These are phyloP conservation scores for Agapostemon virescens DNA, from an alignment of 2,888 invertebrate species.

Conservation along the genomic window DNA sequence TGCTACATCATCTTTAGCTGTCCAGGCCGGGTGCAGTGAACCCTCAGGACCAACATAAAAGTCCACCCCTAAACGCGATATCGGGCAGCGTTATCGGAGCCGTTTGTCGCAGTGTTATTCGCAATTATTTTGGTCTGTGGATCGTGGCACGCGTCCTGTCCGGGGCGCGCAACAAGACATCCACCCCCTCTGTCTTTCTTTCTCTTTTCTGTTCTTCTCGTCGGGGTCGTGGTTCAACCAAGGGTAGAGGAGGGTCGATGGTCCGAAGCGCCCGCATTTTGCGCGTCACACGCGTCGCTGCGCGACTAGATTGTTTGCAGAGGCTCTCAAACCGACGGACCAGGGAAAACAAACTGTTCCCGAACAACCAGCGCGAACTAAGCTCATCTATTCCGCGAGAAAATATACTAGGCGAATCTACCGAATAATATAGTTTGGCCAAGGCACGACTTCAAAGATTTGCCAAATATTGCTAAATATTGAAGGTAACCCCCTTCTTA, in stretches of 20 bases:
- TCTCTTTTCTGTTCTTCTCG: slow-evolving; percentile 55
- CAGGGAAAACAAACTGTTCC: slow-evolving; percentile 63
- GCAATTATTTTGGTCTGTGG: slow-evolving; percentile 79
- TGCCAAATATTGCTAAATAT: too few relatives aligned
- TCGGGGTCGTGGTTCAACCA: slow-evolving; percentile 53
- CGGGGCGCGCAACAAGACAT: slow-evolving; percentile 59
- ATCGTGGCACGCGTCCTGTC: slow-evolving; percentile 76
- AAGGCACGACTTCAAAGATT: too few relatives aligned
- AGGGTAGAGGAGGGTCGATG: slow-evolving; percentile 76
- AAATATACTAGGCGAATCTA: not conserved
- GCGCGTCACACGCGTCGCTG: slow-evolving; percentile 81
- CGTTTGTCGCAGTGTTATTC: slow-evolving; percentile 79
- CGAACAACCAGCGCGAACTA: slow-evolving; percentile 34
- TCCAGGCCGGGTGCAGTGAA: not conserved
- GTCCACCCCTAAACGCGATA: slow-evolving; percentile 60
- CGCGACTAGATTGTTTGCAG: slow-evolving; percentile 80
- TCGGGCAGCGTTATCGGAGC: slow-evolving; percentile 71
- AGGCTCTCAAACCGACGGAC: slow-evolving; percentile 76
- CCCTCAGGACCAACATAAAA: slow-evolving; percentile 22
- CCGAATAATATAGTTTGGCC: too few relatives aligned
- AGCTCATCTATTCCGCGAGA: slow-evolving; percentile 41
- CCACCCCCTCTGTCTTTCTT: slow-evolving; percentile 7
- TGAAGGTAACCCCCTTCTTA: too few relatives aligned
- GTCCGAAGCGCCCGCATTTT: slow-evolving; percentile 80
- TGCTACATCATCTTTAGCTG: not conserved